These are phyloP conservation scores for Drosophila peninsularis DNA, from an alignment of 2,888 invertebrate species.

Conservation along the genomic window DNA sequence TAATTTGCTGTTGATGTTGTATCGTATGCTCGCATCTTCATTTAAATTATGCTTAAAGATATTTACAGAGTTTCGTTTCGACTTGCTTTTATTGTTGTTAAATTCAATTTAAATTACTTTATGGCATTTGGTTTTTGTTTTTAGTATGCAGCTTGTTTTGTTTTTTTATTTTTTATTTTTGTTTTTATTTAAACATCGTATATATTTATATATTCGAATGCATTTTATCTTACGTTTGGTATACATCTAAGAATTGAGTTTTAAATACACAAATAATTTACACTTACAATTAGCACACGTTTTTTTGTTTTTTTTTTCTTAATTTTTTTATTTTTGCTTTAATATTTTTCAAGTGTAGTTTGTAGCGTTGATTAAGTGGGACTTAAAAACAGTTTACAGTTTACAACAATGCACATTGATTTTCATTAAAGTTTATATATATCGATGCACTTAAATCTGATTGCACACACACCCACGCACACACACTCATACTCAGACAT, in stretches of 20 bases:
- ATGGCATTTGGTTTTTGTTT: slow-evolving; percentile 70
- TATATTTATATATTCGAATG: slow-evolving; percentile 59
- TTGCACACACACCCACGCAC: slow-evolving; percentile 13
- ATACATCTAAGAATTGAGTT: slow-evolving; percentile 74
- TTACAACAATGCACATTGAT: slow-evolving; percentile 76
- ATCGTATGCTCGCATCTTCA: slow-evolving; percentile 64
- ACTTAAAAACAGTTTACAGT: slow-evolving; percentile 78
- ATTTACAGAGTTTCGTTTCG: slow-evolving; percentile 68
- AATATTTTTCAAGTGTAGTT: slow-evolving; percentile 61
- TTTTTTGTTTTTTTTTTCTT: slow-evolving; percentile 27
- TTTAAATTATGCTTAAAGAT: slow-evolving; percentile 71
- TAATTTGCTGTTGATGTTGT: slow-evolving; percentile 44
- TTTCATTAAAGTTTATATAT: slow-evolving; percentile 26
- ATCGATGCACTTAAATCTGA: slow-evolving; percentile 33
- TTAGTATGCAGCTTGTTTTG: slow-evolving; percentile 61
- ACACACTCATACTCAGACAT: slow-evolving; percentile 10
- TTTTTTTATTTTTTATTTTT: slow-evolving; percentile 8
- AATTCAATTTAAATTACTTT: slow-evolving; percentile 77
- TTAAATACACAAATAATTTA: slow-evolving; percentile 80
- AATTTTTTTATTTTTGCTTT: slow-evolving; percentile 16
- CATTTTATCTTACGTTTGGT: slow-evolving; percentile 51
- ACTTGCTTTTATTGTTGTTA: slow-evolving; percentile 41
- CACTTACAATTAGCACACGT: slow-evolving; percentile 74
- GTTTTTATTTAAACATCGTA: slow-evolving; percentile 39
- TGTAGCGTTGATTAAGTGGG: slow-evolving; percentile 77